Evolutionary conservation across 2,797 vertebrate species (phyloP).

Genomic region (Cryptoprocta ferox): DNA sequence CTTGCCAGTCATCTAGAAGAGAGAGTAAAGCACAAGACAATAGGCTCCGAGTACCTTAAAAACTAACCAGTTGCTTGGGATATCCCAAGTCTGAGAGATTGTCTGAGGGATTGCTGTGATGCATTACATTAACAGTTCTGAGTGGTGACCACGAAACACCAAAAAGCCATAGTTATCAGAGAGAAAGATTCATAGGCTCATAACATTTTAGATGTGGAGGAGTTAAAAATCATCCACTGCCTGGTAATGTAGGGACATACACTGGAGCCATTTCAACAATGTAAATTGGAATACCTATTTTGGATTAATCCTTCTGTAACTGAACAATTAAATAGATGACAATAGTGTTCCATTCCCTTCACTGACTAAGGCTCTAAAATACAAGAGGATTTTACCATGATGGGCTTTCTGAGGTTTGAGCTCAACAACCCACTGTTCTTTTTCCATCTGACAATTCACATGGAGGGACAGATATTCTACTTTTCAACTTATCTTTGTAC

Average conservation of each 20-base stretch:
- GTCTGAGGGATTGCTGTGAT: not conserved
- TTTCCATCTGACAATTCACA: not conserved
- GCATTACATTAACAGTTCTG: not conserved
- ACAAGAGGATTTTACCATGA: not conserved
- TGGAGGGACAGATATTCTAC: not conserved
- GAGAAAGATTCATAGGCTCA: not conserved
- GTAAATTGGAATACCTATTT: not conserved
- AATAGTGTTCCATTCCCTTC: not conserved
- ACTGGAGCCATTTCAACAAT: not conserved
- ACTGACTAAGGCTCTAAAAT: not conserved
- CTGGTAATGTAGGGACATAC: not conserved
- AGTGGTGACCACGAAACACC: not conserved
- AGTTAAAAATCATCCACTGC: not conserved
- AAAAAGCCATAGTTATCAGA: not conserved
- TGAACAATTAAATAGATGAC: not conserved
- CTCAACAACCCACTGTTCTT: not conserved
- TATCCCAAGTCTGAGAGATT: not conserved
- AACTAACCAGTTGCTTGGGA: not conserved
- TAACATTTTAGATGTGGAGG: not conserved
- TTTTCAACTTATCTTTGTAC: not conserved
- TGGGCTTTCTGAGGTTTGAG: not conserved
- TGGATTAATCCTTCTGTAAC: not conserved
- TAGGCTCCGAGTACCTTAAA: not conserved
- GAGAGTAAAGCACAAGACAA: not conserved
- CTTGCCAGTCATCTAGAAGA: not conserved